Base-by-base conservation (phyloP, 2,113 vertebrate genomes). In the Gadus chalcogrammus region DNA sequence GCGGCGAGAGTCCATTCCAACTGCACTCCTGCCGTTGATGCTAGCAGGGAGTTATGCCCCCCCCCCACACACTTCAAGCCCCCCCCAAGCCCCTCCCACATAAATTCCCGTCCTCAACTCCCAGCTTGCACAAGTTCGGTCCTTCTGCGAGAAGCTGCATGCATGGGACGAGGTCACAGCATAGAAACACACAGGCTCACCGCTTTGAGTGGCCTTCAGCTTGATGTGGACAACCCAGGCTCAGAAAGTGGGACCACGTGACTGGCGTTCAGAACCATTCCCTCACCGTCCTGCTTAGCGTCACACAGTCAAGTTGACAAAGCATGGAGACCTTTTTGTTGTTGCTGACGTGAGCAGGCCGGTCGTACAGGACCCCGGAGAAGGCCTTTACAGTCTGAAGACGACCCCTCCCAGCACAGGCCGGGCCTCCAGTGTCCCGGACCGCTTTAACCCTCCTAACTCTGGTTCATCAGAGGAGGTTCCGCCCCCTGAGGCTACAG, bases 401-500 rank as follows among this genome's bases (percentile, higher is more conserved):
- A 48, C 9, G 42, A 48, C 2, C 42, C 31, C 42, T 12, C 8
- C 12, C 11, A 9, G 8, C 42, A 6, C 42, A 11, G 6, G 8
- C 12, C 1, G 42, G 67, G 6, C 8, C 6, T 65, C 18, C 28
- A 18, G 5, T 9, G 53, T 68, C 66, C 52, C 6, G 31, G 64
- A 63, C 16, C 24, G 65, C 48, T 53, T 15, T 52, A 18, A 27
- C 20, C 24, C 24, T 24, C 24, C 8, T 8, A 53, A 15, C 7
- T 53, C n/a, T 35, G 4, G 31, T 35, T 35, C 31, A 4, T 35
- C 31, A 4, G 6, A 35, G 31, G 31, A 31, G 67, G 70, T 73
- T 71, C 64, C n/a, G n/a, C 20, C 20, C 76, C 78, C 65, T 76
- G 79, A 82, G 74, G 84, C 85, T 82, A 81, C 78, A 76, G 73